Percentiles rank a stretch among this genome's conserved stretches.
These are phyloP conservation scores for Anticlea derivata DNA, from an alignment of 2,888 invertebrate species.

Conservation along the genomic window DNA sequence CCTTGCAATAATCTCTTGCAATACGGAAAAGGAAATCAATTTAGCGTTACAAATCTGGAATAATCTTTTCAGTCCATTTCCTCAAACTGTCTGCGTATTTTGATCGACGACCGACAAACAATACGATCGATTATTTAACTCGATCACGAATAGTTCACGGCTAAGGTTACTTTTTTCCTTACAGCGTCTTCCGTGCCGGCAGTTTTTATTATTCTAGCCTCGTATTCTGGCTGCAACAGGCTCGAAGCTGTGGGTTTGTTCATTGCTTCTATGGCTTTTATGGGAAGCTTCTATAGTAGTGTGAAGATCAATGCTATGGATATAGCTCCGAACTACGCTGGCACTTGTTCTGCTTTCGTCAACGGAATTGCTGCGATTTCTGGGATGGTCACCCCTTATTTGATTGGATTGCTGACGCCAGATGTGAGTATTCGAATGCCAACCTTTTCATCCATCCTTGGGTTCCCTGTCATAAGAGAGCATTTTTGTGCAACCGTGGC, in stretches of 20 bases:
- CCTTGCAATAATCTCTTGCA: no score
- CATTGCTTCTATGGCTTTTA: conserved; percentile 85
- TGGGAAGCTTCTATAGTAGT: conserved; percentile 88
- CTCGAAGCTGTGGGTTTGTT: conserved; percentile 78
- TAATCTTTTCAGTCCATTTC: conserved; percentile 22
- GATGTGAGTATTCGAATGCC: conserved; percentile 71
- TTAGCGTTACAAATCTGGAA: conserved; percentile 15
- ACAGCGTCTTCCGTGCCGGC: conserved; percentile 86
- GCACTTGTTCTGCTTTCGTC: conserved; percentile 85
- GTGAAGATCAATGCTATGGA: conserved; percentile 87
- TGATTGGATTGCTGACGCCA: conserved; percentile 84
- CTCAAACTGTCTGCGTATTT: conserved; percentile 29
- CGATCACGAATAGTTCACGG: conserved; percentile 41
- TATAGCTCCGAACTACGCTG: conserved; percentile 86
- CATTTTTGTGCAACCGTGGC: no score
- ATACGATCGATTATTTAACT: conserved; percentile 34
- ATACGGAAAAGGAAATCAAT: conserved; percentile 11
- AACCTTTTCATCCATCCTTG: no score
- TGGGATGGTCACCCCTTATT: conserved; percentile 85
- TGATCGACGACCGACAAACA: conserved; percentile 28
- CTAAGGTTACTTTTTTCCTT: conserved; percentile 47
- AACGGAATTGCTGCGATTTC: conserved; percentile 86
- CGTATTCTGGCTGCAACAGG: conserved; percentile 85
- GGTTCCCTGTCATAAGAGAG: no score
- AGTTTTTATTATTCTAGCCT: conserved; percentile 84